Conservation (phyloP, 2,888 invertebrate genomes). For the Timandra comae region DNA sequence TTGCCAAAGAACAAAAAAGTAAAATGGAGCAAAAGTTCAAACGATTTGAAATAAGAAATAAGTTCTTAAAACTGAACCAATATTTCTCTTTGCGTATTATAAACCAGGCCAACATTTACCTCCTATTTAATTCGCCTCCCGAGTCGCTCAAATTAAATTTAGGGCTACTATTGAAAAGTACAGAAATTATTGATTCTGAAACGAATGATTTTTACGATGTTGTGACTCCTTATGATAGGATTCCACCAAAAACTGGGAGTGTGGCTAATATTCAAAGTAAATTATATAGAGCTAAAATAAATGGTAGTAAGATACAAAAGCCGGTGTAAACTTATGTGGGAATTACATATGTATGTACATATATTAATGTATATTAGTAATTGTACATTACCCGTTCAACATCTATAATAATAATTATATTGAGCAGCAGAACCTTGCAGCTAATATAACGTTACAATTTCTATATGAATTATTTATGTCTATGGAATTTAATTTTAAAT, state of each 20-base stretch:
- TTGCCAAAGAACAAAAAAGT: conserved; percentile 28
- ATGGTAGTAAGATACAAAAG: conserved; percentile 7
- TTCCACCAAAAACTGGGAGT: conserved; percentile 24
- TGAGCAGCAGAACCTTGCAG: no score
- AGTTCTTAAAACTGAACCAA: conserved; percentile 42
- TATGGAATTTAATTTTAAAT: no score
- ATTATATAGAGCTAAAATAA: conserved; percentile 16
- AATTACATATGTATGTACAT: no score
- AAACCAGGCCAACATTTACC: conserved; percentile 40
- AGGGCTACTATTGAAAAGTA: conserved; percentile 55
- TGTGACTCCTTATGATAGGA: conserved; percentile 30
- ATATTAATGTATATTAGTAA: no score
- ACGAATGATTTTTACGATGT: conserved; percentile 28
- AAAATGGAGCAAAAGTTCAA: conserved; percentile 33
- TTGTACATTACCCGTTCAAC: no score
- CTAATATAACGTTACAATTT: no score
- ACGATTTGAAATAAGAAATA: conserved; percentile 42
- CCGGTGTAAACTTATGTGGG: no score
- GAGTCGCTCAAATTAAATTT: conserved; percentile 34
- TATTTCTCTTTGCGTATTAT: conserved; percentile 43
- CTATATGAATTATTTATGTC: no score
- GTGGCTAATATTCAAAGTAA: conserved; percentile 25
- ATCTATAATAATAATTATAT: no score
- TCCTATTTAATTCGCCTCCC: conserved; percentile 34
- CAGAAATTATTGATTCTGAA: conserved; percentile 49